Conservation (phyloP, 2,888 invertebrate species). For the Dasysyrphus albostriatus region DNA sequence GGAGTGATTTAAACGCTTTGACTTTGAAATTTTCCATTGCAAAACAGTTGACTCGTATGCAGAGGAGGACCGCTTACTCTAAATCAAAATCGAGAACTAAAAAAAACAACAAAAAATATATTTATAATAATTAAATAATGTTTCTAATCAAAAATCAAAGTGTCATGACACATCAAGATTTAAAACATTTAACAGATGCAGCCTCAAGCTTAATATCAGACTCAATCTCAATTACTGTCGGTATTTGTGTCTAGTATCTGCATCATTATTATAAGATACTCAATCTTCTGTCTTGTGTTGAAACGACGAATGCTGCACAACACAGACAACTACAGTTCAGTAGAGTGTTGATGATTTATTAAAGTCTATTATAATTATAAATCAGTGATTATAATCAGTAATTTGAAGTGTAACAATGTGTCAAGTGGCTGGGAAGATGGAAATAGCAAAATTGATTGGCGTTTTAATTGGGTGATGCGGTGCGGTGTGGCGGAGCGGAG, state of each 20-base stretch:
- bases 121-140: constrained; percentile 33
- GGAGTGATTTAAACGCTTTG: not conserved
- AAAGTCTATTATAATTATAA: constrained; percentile 37
- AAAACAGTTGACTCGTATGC: not conserved
- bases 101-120: too few species aligned
- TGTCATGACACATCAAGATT: constrained; percentile 28
- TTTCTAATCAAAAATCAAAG: constrained; percentile 49
- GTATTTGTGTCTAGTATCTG: not conserved
- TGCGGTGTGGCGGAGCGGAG: not conserved
- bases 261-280: constrained; percentile 3
- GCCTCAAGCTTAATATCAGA: constrained; percentile 25
- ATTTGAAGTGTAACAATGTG: constrained; percentile 58
- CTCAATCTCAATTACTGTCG: constrained; percentile 28
- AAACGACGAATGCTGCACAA: constrained; percentile 36
- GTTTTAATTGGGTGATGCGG: constrained; percentile 47
- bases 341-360: constrained; percentile 52
- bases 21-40: not conserved
- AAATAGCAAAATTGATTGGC: constrained; percentile 55
- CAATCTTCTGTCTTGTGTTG: constrained; percentile 10
- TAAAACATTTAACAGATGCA: constrained; percentile 33
- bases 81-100: not conserved
- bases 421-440: constrained; percentile 25
- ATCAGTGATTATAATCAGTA: constrained; percentile 60
- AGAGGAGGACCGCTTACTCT: too few species aligned
- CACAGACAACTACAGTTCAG: not conserved